A percentile compares a stretch with the other conserved stretches of the same genome.
Evolutionary conservation across 2,797 vertebrate genomes (phyloP).

Genomic region (Mastacembelus armatus): DNA sequence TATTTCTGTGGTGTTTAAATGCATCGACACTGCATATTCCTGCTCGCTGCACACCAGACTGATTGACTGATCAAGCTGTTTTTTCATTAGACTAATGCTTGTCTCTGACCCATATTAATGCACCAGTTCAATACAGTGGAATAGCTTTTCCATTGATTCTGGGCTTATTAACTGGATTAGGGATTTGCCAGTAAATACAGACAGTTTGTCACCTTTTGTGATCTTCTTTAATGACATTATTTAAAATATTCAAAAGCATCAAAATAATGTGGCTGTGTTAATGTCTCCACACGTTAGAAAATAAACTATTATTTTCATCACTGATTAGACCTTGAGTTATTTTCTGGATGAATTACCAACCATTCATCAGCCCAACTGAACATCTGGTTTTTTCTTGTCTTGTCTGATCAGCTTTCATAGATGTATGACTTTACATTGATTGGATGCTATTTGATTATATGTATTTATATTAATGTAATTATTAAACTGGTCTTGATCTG

Average conservation of each 20-base stretch:
- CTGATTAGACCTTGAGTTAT: too few relatives aligned
- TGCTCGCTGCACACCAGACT: constrained; percentile 1
- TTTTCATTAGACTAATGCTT: neutral
- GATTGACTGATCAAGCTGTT: constrained; percentile 24
- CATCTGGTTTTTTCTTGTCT: neutral
- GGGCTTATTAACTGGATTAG: constrained; percentile 27
- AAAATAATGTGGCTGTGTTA: neutral
- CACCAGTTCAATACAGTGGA: neutral
- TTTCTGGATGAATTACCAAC: too few relatives aligned
- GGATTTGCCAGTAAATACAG: neutral
- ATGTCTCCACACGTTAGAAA: neutral
- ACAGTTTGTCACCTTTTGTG: too few relatives aligned
- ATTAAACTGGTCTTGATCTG: neutral
- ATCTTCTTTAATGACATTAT: neutral
- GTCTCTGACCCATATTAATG: constrained; percentile 10
- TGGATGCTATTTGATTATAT: neutral
- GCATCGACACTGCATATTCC: neutral
- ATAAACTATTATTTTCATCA: neutral
- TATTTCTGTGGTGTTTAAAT: neutral
- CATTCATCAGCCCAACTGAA: neutral
- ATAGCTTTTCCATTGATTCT: constrained; percentile 8
- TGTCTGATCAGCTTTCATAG: too few relatives aligned
- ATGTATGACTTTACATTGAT: neutral
- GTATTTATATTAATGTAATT: neutral
- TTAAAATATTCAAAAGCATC: neutral